Conservation (phyloP, 1,140 invertebrate genomes). For the Pentalonia nigronervosa region DNA sequence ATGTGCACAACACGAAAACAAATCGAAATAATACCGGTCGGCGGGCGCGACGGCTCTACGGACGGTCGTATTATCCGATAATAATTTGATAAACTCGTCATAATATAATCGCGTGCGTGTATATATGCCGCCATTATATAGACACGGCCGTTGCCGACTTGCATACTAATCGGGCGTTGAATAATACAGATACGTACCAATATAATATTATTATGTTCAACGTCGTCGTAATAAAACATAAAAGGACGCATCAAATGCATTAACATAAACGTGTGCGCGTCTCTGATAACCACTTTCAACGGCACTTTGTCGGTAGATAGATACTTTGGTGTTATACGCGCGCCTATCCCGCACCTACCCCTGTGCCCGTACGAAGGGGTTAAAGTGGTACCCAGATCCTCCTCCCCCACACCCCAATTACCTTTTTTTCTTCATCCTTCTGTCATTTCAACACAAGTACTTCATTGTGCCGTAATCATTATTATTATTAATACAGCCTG, state of each 20-base stretch:
- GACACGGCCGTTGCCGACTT: not conserved
- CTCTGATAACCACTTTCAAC: not conserved
- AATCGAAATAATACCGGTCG: not conserved
- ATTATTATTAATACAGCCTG: not conserved
- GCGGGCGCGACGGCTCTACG: too few species aligned
- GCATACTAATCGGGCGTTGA: not conserved
- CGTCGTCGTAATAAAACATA: not conserved
- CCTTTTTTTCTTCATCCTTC: not conserved
- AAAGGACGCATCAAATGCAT: not conserved
- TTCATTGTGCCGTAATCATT: not conserved
- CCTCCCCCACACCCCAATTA: not conserved
- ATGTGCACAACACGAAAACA: not conserved
- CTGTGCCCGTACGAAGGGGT: not conserved
- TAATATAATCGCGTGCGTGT: not conserved
- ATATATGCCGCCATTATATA: not conserved
- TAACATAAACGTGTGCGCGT: not conserved
- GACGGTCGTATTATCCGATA: not conserved
- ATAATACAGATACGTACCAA: not conserved
- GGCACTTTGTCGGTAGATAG: not conserved
- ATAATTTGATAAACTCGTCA: conserved; percentile 1
- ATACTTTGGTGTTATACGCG: not conserved
- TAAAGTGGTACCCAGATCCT: not conserved
- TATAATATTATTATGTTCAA: not conserved
- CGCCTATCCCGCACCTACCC: too few species aligned
- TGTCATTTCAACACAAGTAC: not conserved